A percentile compares a stretch with the other conserved stretches of the same genome.
Evolutionary conservation across 2,797 vertebrate species (phyloP).

Genomic region (Synaphobranchus kaupii): DNA sequence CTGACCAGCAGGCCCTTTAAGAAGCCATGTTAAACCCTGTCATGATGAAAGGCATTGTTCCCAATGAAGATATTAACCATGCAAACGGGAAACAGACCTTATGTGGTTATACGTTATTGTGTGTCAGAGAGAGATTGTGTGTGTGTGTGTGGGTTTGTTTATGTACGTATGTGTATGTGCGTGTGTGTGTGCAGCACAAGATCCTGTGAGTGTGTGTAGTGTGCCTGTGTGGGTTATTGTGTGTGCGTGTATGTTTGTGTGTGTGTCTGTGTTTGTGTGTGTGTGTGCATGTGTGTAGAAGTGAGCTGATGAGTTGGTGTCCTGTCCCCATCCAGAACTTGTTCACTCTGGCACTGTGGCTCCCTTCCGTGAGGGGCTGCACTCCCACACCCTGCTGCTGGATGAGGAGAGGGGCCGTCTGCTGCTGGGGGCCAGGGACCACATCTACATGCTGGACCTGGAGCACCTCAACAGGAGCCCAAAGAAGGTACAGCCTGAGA

Average conservation of each 20-base stretch:
- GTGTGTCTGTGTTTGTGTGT: neutral
- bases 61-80: slow-evolving; percentile 13
- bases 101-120: slow-evolving; percentile 21
- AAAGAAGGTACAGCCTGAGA: slow-evolving; percentile 78
- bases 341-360: slow-evolving; percentile 88
- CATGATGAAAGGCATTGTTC: neutral
- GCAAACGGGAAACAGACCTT: slow-evolving; percentile 32
- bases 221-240: slow-evolving; percentile 1
- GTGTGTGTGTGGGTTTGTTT: slow-evolving; percentile 24
- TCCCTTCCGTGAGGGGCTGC: slow-evolving; percentile 85
- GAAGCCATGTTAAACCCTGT: slow-evolving; percentile 8
- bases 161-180: neutral
- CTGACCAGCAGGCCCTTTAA: neutral
- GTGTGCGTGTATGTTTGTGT: neutral
- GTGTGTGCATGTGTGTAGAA: slow-evolving; percentile 29
- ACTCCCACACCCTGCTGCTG: slow-evolving; percentile 89
- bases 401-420: slow-evolving; percentile 91
- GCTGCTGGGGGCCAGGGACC: slow-evolving; percentile 87
- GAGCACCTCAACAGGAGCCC: slow-evolving; percentile 85
- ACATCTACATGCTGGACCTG: slow-evolving; percentile 88
- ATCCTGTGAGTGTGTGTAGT: neutral
- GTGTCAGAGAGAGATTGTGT: slow-evolving; percentile 28
- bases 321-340: slow-evolving; percentile 78
- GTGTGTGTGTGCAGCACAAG: slow-evolving; percentile 1
- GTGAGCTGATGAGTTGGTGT: slow-evolving; percentile 43